Conservation (phyloP, 2,797 vertebrate species). For the Esox lucius region DNA sequence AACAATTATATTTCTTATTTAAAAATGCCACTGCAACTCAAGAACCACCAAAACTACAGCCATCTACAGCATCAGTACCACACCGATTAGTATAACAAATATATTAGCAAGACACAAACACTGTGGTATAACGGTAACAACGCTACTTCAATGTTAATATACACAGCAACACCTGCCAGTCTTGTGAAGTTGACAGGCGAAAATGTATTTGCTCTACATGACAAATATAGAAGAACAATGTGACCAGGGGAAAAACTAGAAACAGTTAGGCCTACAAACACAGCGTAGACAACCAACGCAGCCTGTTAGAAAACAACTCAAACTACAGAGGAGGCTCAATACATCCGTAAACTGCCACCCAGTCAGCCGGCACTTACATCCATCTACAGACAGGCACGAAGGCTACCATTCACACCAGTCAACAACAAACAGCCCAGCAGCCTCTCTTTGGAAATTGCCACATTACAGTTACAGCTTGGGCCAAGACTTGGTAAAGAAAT, state of each 20-base stretch:
- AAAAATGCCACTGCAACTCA: no score
- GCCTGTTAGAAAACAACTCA: not conserved
- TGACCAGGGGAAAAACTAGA: slow-evolving; percentile 8
- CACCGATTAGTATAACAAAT: not conserved
- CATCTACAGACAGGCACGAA: not conserved
- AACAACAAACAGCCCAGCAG: slow-evolving; percentile 19
- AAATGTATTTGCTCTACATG: no score
- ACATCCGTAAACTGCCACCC: slow-evolving; percentile 7
- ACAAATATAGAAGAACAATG: no score
- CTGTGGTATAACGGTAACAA: not conserved
- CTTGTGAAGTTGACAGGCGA: not conserved
- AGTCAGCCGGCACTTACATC: not conserved
- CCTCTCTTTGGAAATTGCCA: not conserved
- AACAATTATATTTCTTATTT: no score
- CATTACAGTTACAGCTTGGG: slow-evolving; percentile 23
- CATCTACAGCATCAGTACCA: slow-evolving; percentile 10
- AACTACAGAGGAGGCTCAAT: not conserved
- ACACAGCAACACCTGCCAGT: not conserved
- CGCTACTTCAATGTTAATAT: not conserved
- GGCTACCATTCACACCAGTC: slow-evolving; percentile 22
- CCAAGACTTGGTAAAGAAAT: slow-evolving; percentile 19
- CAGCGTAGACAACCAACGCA: not conserved
- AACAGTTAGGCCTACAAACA: slow-evolving; percentile 22
- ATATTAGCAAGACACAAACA: not conserved
- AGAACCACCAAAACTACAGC: not conserved